Conservation (phyloP, 1,140 invertebrate genomes). For the Heliconius nattereri region DNA sequence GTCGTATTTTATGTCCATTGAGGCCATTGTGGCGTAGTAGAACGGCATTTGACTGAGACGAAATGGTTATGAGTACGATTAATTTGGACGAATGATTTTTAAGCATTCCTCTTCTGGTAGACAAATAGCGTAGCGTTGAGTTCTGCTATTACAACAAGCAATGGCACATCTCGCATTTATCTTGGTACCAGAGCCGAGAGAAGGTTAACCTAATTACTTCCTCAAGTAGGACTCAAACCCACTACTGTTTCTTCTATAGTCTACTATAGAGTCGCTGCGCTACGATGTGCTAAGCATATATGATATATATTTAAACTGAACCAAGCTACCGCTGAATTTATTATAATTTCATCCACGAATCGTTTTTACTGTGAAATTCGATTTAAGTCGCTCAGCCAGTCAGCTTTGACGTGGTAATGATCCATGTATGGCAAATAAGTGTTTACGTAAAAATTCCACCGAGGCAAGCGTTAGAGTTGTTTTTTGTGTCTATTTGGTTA, state of each 20-base stretch:
- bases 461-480: constrained; percentile 14
- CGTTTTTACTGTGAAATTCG: not conserved
- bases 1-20: not conserved
- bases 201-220: too few relatives aligned
- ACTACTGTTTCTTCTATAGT: too few relatives aligned
- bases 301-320: not conserved
- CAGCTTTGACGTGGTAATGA: constrained; percentile 25
- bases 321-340: not conserved
- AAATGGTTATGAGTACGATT: too few relatives aligned
- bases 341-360: constrained; percentile 3
- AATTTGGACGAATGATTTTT: too few relatives aligned
- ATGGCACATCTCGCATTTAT: too few relatives aligned
- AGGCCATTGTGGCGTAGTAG: not conserved
- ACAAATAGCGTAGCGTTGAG: too few relatives aligned
- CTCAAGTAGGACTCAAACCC: too few relatives aligned
- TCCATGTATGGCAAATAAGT: constrained; percentile 6
- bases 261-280: too few relatives aligned
- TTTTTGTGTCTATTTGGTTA: constrained; percentile 16
- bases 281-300: too few relatives aligned
- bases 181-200: too few relatives aligned
- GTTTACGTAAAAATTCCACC: constrained; percentile 26
- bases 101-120: too few relatives aligned
- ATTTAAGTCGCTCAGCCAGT: not conserved
- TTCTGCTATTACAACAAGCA: too few relatives aligned
- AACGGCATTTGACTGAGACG: not conserved